Evolutionary conservation across 2,888 invertebrate species (phyloP).

Genomic region (Drosophila macrothrix): DNA sequence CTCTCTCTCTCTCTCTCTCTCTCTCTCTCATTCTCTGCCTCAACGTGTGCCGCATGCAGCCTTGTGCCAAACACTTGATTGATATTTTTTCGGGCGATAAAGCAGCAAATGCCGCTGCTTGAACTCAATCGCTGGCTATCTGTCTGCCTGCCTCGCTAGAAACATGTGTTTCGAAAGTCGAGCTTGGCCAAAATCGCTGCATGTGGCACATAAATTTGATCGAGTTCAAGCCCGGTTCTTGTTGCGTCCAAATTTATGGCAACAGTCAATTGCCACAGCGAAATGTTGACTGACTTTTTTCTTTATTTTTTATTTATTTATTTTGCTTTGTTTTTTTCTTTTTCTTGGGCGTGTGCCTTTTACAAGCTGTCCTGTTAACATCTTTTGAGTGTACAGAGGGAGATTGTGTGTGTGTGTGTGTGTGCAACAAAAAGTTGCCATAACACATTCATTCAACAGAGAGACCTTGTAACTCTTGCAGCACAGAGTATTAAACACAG

Average conservation of each 20-base stretch:
- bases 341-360: slow-evolving; percentile 67
- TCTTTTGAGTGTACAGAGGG: slow-evolving; percentile 37
- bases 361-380: slow-evolving; percentile 71
- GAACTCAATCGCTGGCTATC: slow-evolving; percentile 8
- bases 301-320: slow-evolving; percentile 14
- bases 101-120: slow-evolving; percentile 65
- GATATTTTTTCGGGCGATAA: slow-evolving; percentile 74
- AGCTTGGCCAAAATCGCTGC: slow-evolving; percentile 68
- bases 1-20: not conserved
- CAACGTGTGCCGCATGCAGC: slow-evolving; percentile 19
- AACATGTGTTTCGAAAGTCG: slow-evolving; percentile 43
- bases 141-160: not conserved
- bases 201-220: slow-evolving; percentile 78
- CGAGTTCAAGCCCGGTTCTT: slow-evolving; percentile 72
- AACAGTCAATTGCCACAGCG: slow-evolving; percentile 41
- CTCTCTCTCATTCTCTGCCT: not conserved
- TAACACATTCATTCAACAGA: not conserved
- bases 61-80: slow-evolving; percentile 63
- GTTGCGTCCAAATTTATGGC: slow-evolving; percentile 70
- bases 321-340: not conserved
- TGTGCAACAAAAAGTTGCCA: slow-evolving; percentile 14
- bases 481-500: not conserved
- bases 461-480: not conserved
- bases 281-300: slow-evolving; percentile 40
- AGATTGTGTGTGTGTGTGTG: not conserved